Evolutionary conservation across 2,797 vertebrate species (phyloP).

Genomic region (Tinamus major): DNA sequence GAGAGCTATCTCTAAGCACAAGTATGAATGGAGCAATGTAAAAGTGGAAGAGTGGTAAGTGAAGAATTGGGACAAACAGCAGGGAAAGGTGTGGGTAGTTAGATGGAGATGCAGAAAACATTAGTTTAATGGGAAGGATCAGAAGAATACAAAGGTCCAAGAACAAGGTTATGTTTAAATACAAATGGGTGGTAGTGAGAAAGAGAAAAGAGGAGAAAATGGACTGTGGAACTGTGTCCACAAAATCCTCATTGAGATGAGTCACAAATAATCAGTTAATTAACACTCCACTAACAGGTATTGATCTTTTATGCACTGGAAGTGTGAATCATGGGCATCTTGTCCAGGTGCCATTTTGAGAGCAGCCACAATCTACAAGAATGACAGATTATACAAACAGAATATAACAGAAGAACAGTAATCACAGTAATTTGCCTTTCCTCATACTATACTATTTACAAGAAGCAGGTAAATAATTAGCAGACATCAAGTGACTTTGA

Average conservation of each 20-base stretch:
- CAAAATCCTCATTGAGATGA: neutral
- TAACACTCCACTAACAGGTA: conserved; percentile 27
- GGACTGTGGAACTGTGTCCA: neutral
- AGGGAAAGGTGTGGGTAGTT: neutral
- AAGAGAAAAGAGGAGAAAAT: neutral
- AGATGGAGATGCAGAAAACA: neutral
- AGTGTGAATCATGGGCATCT: neutral
- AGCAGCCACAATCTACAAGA: neutral
- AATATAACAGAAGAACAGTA: neutral
- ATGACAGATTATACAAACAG: neutral
- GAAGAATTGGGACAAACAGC: neutral
- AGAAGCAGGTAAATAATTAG: neutral
- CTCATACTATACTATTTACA: neutral
- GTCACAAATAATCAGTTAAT: conserved; percentile 24
- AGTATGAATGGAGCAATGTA: neutral
- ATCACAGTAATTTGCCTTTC: neutral
- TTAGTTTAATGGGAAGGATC: neutral
- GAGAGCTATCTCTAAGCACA: rapidly evolving
- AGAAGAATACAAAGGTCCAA: neutral
- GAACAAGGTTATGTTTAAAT: neutral
- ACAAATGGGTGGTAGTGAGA: neutral
- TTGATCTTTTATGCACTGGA: neutral
- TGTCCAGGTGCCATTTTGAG: neutral
- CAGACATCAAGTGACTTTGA: neutral
- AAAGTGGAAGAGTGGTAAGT: neutral